A percentile compares a stretch with the other conserved stretches of the same genome.
Evolutionary conservation across 23 tunicate species (phyloP).

Genomic region (Oikopleura vanhoeffeni): DNA sequence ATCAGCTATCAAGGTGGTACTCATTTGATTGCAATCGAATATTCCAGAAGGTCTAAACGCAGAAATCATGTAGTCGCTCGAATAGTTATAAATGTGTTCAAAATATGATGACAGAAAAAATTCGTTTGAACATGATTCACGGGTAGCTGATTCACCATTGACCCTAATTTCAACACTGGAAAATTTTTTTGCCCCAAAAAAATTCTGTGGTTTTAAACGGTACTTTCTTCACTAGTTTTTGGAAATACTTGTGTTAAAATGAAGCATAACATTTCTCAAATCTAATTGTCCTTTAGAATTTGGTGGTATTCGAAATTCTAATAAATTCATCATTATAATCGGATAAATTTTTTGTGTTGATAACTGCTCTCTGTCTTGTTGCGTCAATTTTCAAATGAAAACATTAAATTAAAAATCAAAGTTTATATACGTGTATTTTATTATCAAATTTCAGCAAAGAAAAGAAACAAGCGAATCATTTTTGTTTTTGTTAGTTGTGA

Average conservation of each 20-base stretch:
- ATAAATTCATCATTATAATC: neutral
- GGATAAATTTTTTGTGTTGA: neutral
- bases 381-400: neutral
- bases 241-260: neutral
- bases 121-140: neutral
- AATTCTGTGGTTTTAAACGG: neutral
- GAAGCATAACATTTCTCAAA: neutral
- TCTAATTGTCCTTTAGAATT: neutral
- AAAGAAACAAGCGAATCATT: neutral
- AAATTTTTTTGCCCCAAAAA: neutral
- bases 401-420: too few relatives aligned
- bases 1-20: too few relatives aligned
- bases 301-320: neutral
- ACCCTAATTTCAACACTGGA: neutral
- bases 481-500: neutral
- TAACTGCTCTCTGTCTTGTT: neutral
- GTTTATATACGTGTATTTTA: too few relatives aligned
- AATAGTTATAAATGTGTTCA: neutral
- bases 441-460: too few relatives aligned
- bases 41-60: neutral
- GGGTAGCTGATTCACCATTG: neutral
- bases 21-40: too few relatives aligned
- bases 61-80: neutral
- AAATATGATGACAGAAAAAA: neutral
- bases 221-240: too few relatives aligned